Evolutionary conservation across 2,113 vertebrate genomes (phyloP).

Genomic region (Muntiacus reevesi): DNA sequence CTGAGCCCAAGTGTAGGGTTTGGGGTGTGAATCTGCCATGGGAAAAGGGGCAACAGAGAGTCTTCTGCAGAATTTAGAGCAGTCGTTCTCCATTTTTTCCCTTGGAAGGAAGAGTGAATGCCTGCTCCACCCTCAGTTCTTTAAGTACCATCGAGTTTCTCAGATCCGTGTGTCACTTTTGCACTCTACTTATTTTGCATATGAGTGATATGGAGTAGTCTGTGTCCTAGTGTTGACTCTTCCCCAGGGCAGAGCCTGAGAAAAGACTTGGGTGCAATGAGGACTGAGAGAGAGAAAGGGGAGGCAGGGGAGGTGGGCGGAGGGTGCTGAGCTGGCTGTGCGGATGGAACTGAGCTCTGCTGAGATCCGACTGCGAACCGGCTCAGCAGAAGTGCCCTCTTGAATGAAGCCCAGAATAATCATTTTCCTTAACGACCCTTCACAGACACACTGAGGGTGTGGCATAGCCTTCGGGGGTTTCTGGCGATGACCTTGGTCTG

Average conservation of each 20-base stretch:
- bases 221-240: not conserved
- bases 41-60: not conserved
- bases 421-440: not conserved
- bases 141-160: not conserved
- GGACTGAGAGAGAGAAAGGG: not conserved
- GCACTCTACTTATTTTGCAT: not conserved
- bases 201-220: not conserved
- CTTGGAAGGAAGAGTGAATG: not conserved
- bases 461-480: not conserved
- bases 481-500: not conserved
- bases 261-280: not conserved
- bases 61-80: not conserved
- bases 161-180: not conserved
- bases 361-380: too few relatives aligned
- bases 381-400: not conserved
- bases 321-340: not conserved
- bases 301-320: not conserved
- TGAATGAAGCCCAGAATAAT: not conserved
- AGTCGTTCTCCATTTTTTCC: too few relatives aligned
- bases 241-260: not conserved
- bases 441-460: not conserved
- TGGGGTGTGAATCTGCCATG: not conserved
- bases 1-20: not conserved
- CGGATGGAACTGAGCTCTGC: not conserved
- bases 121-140: rapidly evolving